A percentile compares a stretch with the other conserved stretches of the same genome.
These are phyloP conservation scores for Hartigia nigra DNA, from an alignment of 2,888 invertebrate species.

Conservation along the genomic window DNA sequence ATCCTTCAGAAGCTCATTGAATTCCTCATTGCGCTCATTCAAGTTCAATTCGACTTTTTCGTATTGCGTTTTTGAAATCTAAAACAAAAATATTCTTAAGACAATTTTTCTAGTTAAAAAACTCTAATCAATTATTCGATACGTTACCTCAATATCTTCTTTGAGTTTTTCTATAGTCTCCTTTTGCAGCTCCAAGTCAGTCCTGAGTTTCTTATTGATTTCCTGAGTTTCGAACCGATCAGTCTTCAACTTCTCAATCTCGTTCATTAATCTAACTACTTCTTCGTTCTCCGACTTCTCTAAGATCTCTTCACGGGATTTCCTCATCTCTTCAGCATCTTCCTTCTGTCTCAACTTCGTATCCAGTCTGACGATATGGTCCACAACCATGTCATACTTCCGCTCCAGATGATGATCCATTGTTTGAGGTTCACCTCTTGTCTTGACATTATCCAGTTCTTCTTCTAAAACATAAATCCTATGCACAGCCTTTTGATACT, in stretches of 20 bases:
- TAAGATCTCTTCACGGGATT: not conserved
- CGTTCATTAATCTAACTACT: conserved; percentile 22
- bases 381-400: conserved; percentile 1
- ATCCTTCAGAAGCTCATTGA: conserved; percentile 36
- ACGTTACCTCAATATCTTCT: conserved; percentile 48
- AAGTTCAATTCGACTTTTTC: conserved; percentile 38
- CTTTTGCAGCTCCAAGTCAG: conserved; percentile 47
- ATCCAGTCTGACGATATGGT: not conserved
- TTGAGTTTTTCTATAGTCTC: conserved; percentile 41
- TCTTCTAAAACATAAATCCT: conserved; percentile 5
- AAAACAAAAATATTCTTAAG: conserved; percentile 16
- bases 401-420: not conserved
- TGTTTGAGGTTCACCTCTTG: not conserved
- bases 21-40: conserved; percentile 34
- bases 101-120: not conserved
- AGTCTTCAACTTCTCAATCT: conserved; percentile 43
- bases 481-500: conserved; percentile 5
- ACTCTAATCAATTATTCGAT: not conserved
- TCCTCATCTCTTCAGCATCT: not conserved
- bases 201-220: conserved; percentile 43
- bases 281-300: conserved; percentile 13
- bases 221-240: conserved; percentile 38
- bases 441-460: not conserved
- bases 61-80: conserved; percentile 40
- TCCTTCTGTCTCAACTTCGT: conserved; percentile 6